A percentile compares a stretch with the other conserved stretches of the same genome.
Evolutionary conservation across 1,140 invertebrate genomes (phyloP).

Genomic region (Lineus longissimus): DNA sequence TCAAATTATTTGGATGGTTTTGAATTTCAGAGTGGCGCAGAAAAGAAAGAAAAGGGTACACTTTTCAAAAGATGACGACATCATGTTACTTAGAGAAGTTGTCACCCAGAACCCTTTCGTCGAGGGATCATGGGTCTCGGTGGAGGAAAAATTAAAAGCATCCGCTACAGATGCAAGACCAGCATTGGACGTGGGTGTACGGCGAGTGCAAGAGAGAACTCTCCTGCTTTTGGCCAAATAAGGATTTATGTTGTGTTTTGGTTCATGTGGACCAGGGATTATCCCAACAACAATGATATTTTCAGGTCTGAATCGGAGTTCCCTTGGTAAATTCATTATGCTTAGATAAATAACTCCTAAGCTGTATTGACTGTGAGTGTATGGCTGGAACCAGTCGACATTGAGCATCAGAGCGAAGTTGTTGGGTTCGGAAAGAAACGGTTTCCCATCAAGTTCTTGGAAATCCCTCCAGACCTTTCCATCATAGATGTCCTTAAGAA

Average conservation of each 20-base stretch:
- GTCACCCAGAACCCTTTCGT: too few species aligned
- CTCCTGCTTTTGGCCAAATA: too few species aligned
- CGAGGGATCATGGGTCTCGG: too few species aligned
- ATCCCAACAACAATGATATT: constrained; percentile 13
- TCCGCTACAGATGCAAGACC: too few species aligned
- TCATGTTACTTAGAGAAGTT: too few species aligned
- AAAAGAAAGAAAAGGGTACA: too few species aligned
- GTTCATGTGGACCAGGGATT: constrained; percentile 18
- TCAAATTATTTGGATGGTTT: too few species aligned
- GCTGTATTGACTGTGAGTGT: constrained; percentile 11
- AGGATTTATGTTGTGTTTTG: constrained; percentile 14
- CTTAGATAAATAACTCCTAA: constrained; percentile 17
- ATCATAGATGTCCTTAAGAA: constrained; percentile 17
- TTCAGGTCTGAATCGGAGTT: constrained; percentile 4
- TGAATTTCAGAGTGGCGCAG: too few species aligned
- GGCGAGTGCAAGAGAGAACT: too few species aligned
- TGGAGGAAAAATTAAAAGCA: too few species aligned
- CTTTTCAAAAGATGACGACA: too few species aligned
- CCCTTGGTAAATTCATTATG: constrained; percentile 12
- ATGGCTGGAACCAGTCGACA: constrained; percentile 22
- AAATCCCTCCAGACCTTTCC: constrained; percentile 20
- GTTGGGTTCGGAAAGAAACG: neutral
- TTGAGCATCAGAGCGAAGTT: constrained; percentile 16
- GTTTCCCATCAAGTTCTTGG: neutral
- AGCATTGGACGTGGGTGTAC: too few species aligned